phyloP scores from a whole-genome alignment of 2,888 invertebrate species.

The Lasioglossum malachurum region DNA sequence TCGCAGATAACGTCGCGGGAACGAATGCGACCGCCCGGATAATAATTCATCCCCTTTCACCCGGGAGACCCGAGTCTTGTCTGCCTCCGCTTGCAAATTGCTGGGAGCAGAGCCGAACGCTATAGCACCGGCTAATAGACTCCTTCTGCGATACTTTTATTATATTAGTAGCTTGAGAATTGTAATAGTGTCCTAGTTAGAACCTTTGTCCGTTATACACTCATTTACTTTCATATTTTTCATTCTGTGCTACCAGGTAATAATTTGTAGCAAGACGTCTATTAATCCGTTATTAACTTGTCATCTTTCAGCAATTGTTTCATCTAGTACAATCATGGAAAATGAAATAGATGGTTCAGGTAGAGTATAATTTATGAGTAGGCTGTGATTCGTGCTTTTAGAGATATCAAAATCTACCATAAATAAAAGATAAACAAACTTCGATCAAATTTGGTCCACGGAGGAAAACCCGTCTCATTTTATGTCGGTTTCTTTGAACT shows the following conservation, averaged over 20 bases:
- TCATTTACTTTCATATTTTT: background rate
- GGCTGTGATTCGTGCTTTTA: background rate
- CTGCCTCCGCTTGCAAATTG: background rate
- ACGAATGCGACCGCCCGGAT: constrained; percentile 32
- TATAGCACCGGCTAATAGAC: background rate
- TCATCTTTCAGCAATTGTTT: background rate
- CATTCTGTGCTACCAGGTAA: background rate
- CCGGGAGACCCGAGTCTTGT: constrained; percentile 15
- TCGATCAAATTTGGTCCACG: background rate
- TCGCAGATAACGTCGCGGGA: constrained; percentile 45
- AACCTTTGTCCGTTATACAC: background rate
- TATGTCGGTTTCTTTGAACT: background rate
- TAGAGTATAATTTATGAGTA: background rate
- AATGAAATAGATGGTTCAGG: background rate
- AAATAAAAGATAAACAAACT: background rate
- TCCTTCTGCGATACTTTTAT: background rate
- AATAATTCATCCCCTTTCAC: constrained; percentile 48
- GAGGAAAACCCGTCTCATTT: background rate
- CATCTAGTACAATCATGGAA: background rate
- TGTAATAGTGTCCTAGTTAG: background rate
- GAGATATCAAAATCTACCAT: background rate
- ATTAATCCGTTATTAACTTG: background rate
- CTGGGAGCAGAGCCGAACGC: background rate
- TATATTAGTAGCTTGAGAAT: background rate
- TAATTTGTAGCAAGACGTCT: background rate